phyloP scores from a whole-genome alignment of 2,113 vertebrate species.

The Gnathonemus longibarbis region DNA sequence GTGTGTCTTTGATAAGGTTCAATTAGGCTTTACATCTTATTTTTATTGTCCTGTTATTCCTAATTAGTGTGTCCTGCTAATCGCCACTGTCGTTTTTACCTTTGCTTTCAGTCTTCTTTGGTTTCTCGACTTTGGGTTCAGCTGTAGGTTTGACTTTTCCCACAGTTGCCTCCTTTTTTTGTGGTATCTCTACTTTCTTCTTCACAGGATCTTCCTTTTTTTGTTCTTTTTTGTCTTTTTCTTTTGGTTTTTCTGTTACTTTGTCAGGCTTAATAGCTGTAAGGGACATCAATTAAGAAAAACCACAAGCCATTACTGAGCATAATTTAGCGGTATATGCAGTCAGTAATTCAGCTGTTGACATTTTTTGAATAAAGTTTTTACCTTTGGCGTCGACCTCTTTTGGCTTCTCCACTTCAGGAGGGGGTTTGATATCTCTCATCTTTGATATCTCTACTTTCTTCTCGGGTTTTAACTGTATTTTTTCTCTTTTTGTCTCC shows the following conservation, averaged over 20 bases:
- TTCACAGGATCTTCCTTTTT: neutral
- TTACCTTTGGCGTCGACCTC: neutral
- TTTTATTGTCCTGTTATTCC: neutral
- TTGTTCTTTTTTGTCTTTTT: neutral
- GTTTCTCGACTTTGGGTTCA: slow-evolving; percentile 2
- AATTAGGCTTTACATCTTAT: neutral
- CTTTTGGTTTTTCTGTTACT: neutral
- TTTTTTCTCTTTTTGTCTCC: neutral
- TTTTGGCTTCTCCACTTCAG: neutral
- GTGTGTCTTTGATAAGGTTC: neutral
- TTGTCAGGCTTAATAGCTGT: neutral
- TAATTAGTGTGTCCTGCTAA: neutral
- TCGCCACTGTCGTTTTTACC: neutral
- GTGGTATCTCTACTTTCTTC: neutral
- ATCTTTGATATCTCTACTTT: neutral
- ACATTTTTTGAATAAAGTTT: neutral
- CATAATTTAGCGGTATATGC: neutral
- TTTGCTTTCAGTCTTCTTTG: neutral
- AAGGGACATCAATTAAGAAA: neutral
- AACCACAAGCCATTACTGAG: neutral
- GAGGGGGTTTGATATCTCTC: neutral
- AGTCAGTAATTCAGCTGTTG: neutral
- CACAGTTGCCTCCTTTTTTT: neutral
- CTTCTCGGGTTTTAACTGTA: neutral
- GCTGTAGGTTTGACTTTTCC: neutral